A percentile compares a stretch with the other conserved stretches of the same genome.
phyloP scores from a whole-genome alignment of 2,888 invertebrate species.

The Scaptomyza caliginosa region DNA sequence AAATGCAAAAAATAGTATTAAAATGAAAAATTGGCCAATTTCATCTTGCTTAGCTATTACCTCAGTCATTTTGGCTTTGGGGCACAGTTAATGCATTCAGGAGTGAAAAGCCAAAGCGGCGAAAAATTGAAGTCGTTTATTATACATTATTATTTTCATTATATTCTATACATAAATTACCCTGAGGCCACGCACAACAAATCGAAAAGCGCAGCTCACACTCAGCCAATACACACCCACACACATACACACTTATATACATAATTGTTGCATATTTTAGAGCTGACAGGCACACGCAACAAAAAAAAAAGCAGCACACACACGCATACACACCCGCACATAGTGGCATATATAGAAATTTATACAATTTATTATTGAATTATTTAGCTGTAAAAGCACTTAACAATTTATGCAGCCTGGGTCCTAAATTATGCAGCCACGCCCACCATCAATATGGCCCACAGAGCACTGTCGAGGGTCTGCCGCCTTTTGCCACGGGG shows the following conservation, averaged over 20 bases:
- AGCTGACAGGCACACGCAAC: slow-evolving; percentile 34
- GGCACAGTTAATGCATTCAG: slow-evolving; percentile 17
- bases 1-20: background rate
- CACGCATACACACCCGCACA: background rate
- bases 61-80: background rate
- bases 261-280: slow-evolving; percentile 76
- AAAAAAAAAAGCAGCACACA: slow-evolving; percentile 32
- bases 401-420: slow-evolving; percentile 76
- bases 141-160: slow-evolving; percentile 71
- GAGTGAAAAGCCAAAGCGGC: slow-evolving; percentile 1
- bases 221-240: slow-evolving; percentile 9
- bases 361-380: slow-evolving; percentile 73
- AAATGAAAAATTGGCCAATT: slow-evolving; percentile 8
- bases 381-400: slow-evolving; percentile 69
- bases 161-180: slow-evolving; percentile 74
- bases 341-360: slow-evolving; percentile 26
- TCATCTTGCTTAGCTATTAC: slow-evolving; percentile 4
- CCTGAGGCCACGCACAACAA: slow-evolving; percentile 54
- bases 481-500: slow-evolving; percentile 6
- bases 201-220: slow-evolving; percentile 44
- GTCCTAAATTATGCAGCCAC: slow-evolving; percentile 68
- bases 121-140: slow-evolving; percentile 46
- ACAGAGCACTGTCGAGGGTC: background rate
- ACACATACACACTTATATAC: background rate
- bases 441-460: slow-evolving; percentile 14